These are phyloP conservation scores for Chrysochloris asiatica DNA, from an alignment of 2,113 vertebrate species.

Conservation along the genomic window DNA sequence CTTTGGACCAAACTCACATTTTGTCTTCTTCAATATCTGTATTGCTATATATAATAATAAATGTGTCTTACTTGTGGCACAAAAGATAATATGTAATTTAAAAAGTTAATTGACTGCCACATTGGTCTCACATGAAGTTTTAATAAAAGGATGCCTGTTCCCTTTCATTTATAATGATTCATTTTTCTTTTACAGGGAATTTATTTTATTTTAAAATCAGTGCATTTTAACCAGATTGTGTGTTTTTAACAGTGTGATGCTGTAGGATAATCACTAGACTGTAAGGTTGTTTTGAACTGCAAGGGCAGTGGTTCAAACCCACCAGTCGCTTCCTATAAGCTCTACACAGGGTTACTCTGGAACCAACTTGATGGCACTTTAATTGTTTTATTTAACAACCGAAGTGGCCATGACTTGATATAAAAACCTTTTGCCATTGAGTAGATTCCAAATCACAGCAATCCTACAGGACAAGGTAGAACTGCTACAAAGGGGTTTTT, in stretches of 20 bases:
- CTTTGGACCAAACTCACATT: slow-evolving; percentile 25
- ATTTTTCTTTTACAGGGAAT: slow-evolving; percentile 34
- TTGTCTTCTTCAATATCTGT: slow-evolving; percentile 47
- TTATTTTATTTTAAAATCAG: too few species aligned
- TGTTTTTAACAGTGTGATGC: too few species aligned
- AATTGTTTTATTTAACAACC: too few species aligned
- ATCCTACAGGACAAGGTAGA: background rate
- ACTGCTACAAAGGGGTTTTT: background rate
- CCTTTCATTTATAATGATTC: slow-evolving; percentile 53
- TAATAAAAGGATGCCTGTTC: slow-evolving; percentile 67
- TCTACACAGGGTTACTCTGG: too few species aligned
- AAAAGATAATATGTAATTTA: too few species aligned
- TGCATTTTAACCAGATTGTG: too few species aligned
- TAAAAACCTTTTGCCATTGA: background rate
- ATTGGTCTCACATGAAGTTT: slow-evolving; percentile 41
- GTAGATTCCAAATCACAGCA: background rate
- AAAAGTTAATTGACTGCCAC: background rate
- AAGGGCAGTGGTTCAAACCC: too few species aligned
- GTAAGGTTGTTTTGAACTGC: too few species aligned
- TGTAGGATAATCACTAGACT: too few species aligned
- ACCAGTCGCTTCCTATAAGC: too few species aligned
- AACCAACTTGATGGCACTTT: too few species aligned
- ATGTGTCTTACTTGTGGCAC: slow-evolving; percentile 39
- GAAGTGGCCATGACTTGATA: slow-evolving; percentile 4
- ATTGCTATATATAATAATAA: background rate